These are phyloP conservation scores for Leptinotarsa tumamoca DNA, from an alignment of 2,888 invertebrate species.

Conservation along the genomic window DNA sequence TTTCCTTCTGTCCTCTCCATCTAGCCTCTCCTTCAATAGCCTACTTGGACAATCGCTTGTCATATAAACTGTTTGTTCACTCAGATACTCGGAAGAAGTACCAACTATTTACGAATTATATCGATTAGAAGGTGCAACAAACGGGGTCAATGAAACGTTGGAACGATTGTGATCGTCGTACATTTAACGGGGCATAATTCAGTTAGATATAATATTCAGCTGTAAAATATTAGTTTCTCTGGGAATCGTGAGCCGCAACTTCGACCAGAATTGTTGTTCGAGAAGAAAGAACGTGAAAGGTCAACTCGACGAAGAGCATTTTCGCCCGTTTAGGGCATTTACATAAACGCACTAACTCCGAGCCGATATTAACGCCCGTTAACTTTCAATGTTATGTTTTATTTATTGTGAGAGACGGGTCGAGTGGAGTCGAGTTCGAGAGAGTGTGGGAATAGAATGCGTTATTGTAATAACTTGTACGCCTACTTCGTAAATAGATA, in stretches of 20 bases:
- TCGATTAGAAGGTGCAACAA: slow-evolving; percentile 4
- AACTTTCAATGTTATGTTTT: slow-evolving; percentile 43
- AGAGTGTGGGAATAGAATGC: slow-evolving; percentile 50
- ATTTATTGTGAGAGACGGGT: slow-evolving; percentile 45
- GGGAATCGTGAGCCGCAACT: slow-evolving; percentile 43
- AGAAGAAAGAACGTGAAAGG: slow-evolving; percentile 37
- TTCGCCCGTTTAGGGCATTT: slow-evolving; percentile 41
- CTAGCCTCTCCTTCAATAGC: too few species aligned
- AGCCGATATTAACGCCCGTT: slow-evolving; percentile 31
- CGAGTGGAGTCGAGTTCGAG: slow-evolving; percentile 35
- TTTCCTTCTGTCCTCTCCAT: too few species aligned
- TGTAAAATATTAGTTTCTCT: slow-evolving; percentile 28
- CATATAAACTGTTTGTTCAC: background rate
- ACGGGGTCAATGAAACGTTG: slow-evolving; percentile 9
- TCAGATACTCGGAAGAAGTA: background rate
- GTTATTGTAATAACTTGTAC: slow-evolving; percentile 52
- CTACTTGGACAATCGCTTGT: too few species aligned
- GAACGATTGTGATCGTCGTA: slow-evolving; percentile 9
- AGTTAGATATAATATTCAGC: slow-evolving; percentile 37
- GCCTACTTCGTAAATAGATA: slow-evolving; percentile 54
- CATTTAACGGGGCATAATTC: slow-evolving; percentile 26
- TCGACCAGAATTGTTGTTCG: slow-evolving; percentile 36
- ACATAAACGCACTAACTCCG: slow-evolving; percentile 39
- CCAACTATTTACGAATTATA: background rate
- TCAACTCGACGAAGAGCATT: slow-evolving; percentile 33